Base-by-base conservation (phyloP, 2,113 vertebrate species). In the Malurus cyaneus region DNA sequence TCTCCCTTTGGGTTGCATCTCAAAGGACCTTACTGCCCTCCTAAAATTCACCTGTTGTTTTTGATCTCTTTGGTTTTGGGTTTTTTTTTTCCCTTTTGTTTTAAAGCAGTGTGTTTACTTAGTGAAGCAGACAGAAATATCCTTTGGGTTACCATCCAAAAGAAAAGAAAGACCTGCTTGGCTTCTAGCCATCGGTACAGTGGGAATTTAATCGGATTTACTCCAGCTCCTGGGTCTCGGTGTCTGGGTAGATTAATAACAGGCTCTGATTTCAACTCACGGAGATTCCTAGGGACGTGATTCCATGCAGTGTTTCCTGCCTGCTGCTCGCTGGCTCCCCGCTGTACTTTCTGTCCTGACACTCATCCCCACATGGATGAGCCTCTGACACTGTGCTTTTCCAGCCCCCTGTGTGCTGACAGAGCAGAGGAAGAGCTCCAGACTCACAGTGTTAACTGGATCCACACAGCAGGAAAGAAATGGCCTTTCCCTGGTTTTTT, bases 151-250 rank as follows among this genome's bases (percentile, higher is more conserved):
- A 32, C 67, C 36, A 46, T 84, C 90, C 52, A 53, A 73, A 88
- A 54, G 31, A 17, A 49, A 78, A 71, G 26, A 71, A 12, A 83
- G 57, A 90, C 49, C 53, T 92, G n/a, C n/a, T 88, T 96, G 80
- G 86, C 83, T 97, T 84, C 80, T 56, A 79, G 80, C 90, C 83
- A 80, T 57, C 46, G 79, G 78, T 86, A 92, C 12, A 88, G 87
- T 88, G 83, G 86, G 64, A 73, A 74, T 85, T 97, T 96, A 96
- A 96, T 98, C 94, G 87, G 92, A 96, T 96, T 97, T 97, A 83
- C 88, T 93, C 74, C 72, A 84, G 87, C 83, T 88, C 57, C 61
- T 89, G 80, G 28, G 26, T 93, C 59, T 83, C 7, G 2, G 11
- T 72, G 86, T 89, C 91, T 86, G 64, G 39, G 81, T 95, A 79